phyloP scores from a whole-genome alignment of 2,888 invertebrate species.

The Eristalinus sepulchralis region DNA sequence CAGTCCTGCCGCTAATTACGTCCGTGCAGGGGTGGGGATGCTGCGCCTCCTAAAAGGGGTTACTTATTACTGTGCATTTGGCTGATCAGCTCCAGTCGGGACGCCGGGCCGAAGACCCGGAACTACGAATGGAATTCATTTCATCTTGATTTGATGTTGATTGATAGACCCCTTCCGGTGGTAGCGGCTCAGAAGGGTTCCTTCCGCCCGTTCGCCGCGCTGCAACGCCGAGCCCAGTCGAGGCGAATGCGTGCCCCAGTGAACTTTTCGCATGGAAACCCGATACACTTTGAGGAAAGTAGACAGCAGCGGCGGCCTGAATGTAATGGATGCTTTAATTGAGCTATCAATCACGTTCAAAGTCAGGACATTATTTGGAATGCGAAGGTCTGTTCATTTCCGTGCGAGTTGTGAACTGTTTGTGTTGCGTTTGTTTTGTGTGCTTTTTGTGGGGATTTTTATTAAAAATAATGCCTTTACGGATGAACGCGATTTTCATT shows the following conservation, averaged over 20 bases:
- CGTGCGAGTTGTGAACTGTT: background rate
- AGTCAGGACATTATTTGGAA: conserved; percentile 38
- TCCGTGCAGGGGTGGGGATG: background rate
- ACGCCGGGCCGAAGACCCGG: background rate
- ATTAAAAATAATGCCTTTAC: conserved; percentile 20
- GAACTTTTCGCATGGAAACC: background rate
- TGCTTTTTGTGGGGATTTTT: conserved; percentile 31
- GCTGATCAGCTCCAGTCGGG: conserved; percentile 9
- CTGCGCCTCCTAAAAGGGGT: conserved; percentile 23
- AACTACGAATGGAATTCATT: conserved; percentile 26
- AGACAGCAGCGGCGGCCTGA: conserved; percentile 25
- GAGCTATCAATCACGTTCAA: conserved; percentile 58
- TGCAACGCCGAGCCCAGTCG: background rate
- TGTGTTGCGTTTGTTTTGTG: conserved; percentile 1
- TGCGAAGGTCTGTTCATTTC: conserved; percentile 21
- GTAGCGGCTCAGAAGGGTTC: background rate
- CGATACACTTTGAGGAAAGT: background rate
- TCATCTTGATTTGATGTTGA: conserved; percentile 49
- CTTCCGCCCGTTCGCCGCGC: too few species aligned
- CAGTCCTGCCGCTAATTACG: conserved; percentile 27
- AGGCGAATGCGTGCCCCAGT: background rate
- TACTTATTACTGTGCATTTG: conserved; percentile 22
- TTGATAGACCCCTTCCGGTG: conserved; percentile 15
- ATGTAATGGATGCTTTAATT: conserved; percentile 55
- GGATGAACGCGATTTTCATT: background rate